Conservation (phyloP, 2,797 vertebrate species). For the Phaenicophaeus curvirostris region DNA sequence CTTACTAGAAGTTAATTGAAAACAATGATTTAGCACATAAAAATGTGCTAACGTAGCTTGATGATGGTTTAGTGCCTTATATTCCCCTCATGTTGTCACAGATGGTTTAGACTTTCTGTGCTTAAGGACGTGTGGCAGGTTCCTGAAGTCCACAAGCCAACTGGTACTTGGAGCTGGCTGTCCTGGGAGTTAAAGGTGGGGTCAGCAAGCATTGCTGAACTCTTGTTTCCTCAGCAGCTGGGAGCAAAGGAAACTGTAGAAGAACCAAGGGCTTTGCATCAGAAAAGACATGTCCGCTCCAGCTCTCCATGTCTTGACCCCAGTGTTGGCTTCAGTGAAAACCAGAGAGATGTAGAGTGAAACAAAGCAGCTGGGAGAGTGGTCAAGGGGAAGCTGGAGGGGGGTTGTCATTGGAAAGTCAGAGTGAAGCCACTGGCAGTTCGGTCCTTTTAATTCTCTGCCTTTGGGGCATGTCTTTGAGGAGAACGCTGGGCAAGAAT, state of each 20-base stretch:
- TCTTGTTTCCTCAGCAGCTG: constrained; percentile 38
- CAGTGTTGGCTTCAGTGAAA: background rate
- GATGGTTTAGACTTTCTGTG: background rate
- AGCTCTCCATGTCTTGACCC: background rate
- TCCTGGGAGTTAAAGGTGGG: background rate
- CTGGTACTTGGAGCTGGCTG: constrained; percentile 1
- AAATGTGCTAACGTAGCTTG: background rate
- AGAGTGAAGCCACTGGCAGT: background rate
- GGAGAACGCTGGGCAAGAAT: background rate
- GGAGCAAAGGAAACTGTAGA: background rate
- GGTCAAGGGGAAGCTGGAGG: background rate
- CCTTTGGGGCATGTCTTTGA: background rate
- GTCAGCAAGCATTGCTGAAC: constrained; percentile 1
- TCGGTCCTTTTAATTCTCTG: background rate
- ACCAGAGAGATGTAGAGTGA: background rate
- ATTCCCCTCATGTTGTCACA: background rate
- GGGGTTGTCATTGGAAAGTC: background rate
- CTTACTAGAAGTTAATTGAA: constrained; percentile 6
- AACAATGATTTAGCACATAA: background rate
- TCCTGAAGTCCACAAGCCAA: background rate
- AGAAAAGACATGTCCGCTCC: background rate
- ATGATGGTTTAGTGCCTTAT: background rate
- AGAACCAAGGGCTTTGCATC: background rate
- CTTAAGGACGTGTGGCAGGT: background rate
- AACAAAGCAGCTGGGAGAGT: background rate